Base-by-base conservation (phyloP, 2,888 invertebrate species). In the Reticulitermes lucifugus region DNA sequence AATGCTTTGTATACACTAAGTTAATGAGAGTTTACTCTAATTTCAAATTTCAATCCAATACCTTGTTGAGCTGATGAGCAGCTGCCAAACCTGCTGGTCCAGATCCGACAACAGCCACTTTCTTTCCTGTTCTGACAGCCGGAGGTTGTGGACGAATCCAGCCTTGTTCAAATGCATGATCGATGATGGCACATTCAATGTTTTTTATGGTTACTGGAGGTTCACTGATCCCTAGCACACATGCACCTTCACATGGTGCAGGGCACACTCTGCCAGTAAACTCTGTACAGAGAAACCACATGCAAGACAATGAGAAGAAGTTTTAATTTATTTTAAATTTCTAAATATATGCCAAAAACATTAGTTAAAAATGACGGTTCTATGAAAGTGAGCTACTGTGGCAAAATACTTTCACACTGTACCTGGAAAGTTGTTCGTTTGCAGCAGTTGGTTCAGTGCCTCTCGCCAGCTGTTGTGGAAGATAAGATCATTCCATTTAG, bases 391-490 rank as follows among this genome's bases (percentile, higher is more conserved):
- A 9, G 3, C 46, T 46, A 46, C 46, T 12, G 35, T 51, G 21
- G n/a, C 71, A 35, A 1, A 35, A 4, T 35, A 1, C 35, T 35
- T 35, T 35, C 35, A 35, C 35, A 35, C 88, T 88, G 87, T 59
- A 92, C 92, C 95, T n/a, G 99, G 99, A 92, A 99, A 99, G 91
- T 99, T 99, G 90, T 99, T 99, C 0, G 99, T 99, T 92, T 99
- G 99, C 88, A 98, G 91, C 84, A 99, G 93, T 88, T 98, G 98
- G 86, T 95, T 94, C 10, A 99, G 92, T 29, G 99, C 99, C 90
- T 98, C 97, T 87, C 94, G 94, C 99, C 99, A 99, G 89, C 98
- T 96, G 81, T 95, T 96, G 89, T 96, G 94, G 93, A 96, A 99
- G n/a, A 99, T 94, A 35, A 99, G 94, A 90, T 99, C 98, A 91